Conservation (phyloP, 2,797 vertebrate genomes). For the Gymnothorax javanicus region DNA sequence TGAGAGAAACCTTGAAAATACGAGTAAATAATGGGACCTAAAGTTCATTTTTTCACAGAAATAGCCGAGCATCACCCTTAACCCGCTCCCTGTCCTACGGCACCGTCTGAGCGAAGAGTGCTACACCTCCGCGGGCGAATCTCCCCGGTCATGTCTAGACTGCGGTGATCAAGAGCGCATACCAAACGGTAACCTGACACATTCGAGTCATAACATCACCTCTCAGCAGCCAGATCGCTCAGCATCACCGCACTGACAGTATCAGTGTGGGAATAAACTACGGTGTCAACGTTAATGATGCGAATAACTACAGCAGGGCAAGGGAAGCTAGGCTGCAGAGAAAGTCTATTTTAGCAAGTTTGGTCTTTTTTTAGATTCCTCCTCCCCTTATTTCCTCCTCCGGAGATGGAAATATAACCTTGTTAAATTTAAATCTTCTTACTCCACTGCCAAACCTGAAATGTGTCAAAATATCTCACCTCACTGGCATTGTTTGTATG, state of each 20-base stretch:
- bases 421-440: too few relatives aligned
- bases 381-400: too few relatives aligned
- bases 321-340: background rate
- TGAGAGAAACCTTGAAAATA: background rate
- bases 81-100: background rate
- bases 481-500: too few relatives aligned
- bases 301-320: background rate
- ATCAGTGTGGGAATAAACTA: background rate
- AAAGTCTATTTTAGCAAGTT: too few relatives aligned
- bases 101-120: background rate
- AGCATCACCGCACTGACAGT: background rate
- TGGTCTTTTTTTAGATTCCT: too few relatives aligned
- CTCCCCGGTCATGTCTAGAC: background rate
- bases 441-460: too few relatives aligned
- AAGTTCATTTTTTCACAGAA: background rate
- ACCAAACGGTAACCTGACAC: background rate
- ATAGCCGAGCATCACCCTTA: background rate
- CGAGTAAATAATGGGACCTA: background rate
- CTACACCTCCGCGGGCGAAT: background rate
- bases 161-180: background rate
- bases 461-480: too few relatives aligned
- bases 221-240: background rate
- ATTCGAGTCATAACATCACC: background rate
- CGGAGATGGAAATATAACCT: too few relatives aligned
- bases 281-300: background rate